Evolutionary conservation across 2,888 invertebrate genomes (phyloP), one percentile per base, ranked within the genome.

Genomic region (Acrobasis suavella): DNA sequence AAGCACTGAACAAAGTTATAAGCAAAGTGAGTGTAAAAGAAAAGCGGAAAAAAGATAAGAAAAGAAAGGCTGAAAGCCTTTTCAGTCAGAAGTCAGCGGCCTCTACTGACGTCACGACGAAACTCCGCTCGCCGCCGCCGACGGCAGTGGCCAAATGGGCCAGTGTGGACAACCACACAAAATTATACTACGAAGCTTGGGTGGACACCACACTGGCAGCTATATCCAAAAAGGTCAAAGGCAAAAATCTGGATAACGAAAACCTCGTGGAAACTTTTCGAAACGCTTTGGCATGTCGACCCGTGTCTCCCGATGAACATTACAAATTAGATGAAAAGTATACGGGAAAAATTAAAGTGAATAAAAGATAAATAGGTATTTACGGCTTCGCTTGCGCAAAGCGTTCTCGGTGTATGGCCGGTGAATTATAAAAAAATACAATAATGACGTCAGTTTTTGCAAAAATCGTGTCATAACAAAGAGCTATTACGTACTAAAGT

Each of bases 101-200:
- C 0, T 78, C 76, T 0, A 69, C 73, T 0, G 67, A 69, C 8
- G 9, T 16, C 9, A 64, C 65, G 0, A 8, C 42, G 10, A 58
- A 22, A 10, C 64, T 65, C 6, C 62, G 63, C 0, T 82, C 82
- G 0, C 85, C 85, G 0, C 85, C 85, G 0, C 70, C 72, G 0
- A 89, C 89, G 0, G 88, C 89, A 64, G 83, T 89, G 0, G 86
- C 87, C 0, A 85, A 83, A 69, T 90, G 89, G 90, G 81, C 78
- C 0, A 77, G 77, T 2, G 63, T 82, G 0, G 80, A 74, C 2
- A 69, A 73, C 0, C 81, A 84, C n/a, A 84, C 87, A 0, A 82
- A 82, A 58, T 86, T 85, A 0, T 90, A 89, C 50, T 91, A 91
- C 71, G 90, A 90, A 52, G 91, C 91, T 0, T 91, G 91, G 91